Conservation (phyloP, 2,888 invertebrate species). For the Sipunculus nudus region DNA sequence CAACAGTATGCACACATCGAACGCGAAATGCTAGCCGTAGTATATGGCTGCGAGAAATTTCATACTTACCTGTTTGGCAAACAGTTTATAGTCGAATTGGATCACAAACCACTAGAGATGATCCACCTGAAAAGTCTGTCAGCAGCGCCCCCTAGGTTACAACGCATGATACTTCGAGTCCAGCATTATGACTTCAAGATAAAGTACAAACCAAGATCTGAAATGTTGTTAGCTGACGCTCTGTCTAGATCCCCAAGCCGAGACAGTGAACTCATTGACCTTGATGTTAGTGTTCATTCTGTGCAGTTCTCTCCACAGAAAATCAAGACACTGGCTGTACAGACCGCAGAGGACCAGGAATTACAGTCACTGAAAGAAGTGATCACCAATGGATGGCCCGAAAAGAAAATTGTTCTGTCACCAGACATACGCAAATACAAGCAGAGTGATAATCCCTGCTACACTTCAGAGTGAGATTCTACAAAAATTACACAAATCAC, state of each 20-base stretch:
- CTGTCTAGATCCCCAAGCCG: too few species aligned
- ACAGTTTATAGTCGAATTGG: slow-evolving; percentile 18
- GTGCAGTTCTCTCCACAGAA: slow-evolving; percentile 4
- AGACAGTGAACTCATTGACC: too few species aligned
- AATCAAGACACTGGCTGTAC: slow-evolving; percentile 1
- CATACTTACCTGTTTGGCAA: slow-evolving; percentile 28
- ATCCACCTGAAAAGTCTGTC: slow-evolving; percentile 27
- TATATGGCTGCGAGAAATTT: slow-evolving; percentile 27
- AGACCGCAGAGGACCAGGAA: slow-evolving; percentile 8
- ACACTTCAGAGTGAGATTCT: slow-evolving; percentile 14
- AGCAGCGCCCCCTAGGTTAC: slow-evolving; percentile 21
- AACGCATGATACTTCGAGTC: slow-evolving; percentile 30
- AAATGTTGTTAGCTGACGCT: slow-evolving; percentile 34
- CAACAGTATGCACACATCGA: slow-evolving; percentile 30
- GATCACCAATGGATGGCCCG: slow-evolving; percentile 12
- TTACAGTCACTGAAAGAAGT: slow-evolving; percentile 13
- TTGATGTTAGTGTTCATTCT: slow-evolving; percentile 20
- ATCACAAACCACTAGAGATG: slow-evolving; percentile 30
- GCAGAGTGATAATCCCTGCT: slow-evolving; percentile 19
- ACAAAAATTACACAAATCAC: slow-evolving; percentile 15
- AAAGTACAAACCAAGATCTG: slow-evolving; percentile 23
- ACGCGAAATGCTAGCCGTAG: slow-evolving; percentile 31
- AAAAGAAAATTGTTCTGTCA: too few species aligned
- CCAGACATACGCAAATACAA: too few species aligned
- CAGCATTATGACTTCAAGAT: slow-evolving; percentile 28